These are phyloP conservation scores for Danionella dracula DNA, from an alignment of 2,797 vertebrate species.

Conservation along the genomic window DNA sequence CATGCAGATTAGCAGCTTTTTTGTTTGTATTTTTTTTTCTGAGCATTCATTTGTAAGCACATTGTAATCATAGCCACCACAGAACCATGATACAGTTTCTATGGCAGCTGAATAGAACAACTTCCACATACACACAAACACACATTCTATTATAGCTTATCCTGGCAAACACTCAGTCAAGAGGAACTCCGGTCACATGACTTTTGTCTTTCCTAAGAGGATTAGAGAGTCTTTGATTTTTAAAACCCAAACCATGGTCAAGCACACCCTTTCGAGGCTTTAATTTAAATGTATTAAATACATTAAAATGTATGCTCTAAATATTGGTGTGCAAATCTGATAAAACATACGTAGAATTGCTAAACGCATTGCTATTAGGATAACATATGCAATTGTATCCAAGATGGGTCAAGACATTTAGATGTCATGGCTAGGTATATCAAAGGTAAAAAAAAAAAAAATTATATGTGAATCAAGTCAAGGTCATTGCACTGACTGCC, in stretches of 20 bases:
- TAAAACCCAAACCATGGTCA: constrained; percentile 21
- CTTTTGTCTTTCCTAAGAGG: constrained; percentile 42
- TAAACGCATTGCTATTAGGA: background rate
- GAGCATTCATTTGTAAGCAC: constrained; percentile 1
- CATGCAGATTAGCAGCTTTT: background rate
- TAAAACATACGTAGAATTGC: constrained; percentile 15
- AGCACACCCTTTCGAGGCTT: constrained; percentile 3
- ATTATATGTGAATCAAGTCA: background rate
- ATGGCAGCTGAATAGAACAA: constrained; percentile 24
- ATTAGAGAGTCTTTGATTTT: constrained; percentile 49
- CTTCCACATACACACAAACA: no score
- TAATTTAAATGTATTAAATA: no score
- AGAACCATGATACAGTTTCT: constrained; percentile 24
- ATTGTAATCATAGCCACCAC: constrained; percentile 7
- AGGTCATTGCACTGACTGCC: background rate
- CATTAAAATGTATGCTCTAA: background rate
- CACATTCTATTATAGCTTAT: constrained; percentile 27
- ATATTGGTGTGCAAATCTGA: background rate
- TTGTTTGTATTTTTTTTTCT: background rate
- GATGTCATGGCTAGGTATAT: background rate
- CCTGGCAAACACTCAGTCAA: constrained; percentile 33
- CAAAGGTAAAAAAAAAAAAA: no score
- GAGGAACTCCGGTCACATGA: constrained; percentile 48
- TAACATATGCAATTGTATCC: background rate
- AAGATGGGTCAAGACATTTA: background rate